Evolutionary conservation across 2,797 vertebrate genomes (phyloP), one percentile per base, ranked within the genome.

Genomic region (Lophura swinhoii): DNA sequence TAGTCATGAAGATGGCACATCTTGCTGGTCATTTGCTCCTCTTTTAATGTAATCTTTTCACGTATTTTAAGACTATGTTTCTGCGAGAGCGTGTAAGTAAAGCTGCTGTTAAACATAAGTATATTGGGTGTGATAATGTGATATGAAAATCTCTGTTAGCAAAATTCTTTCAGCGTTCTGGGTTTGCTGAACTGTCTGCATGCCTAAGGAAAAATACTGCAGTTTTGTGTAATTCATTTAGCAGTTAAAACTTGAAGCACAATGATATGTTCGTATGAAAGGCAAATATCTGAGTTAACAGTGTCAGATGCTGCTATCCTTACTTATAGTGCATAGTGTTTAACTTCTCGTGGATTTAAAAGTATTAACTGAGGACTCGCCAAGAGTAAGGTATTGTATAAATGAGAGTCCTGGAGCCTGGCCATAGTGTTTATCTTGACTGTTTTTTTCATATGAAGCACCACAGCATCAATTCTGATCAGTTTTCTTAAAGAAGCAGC

Each of bases 391-490:
- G 0, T 56, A 18, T 58, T 48, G 24, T 28, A 66, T 21, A 67
- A 84, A 60, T 15, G n/a, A 84, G 43, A 7, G 39, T 73, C 59
- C 90, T n/a, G 51, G 70, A 72, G 59, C 12, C 63, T 43, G 46
- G 81, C 37, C 63, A 29, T 1, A 1, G 22, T 70, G 28, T 92
- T 88, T 90, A 23, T 81, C 67, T 81, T 79, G 35, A 48, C 83
- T 72, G 29, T 31, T 48, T 84, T 73, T 49, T 78, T 5, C 31
- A 5, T 24, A 15, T 12, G 20, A 76, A 75, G 5, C 23, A 20
- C 46, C 29, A 79, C 60, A 76, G 63, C 91, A 84, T 86, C 39
- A 33, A 29, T 90, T 81, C 41, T 75, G 59, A 9, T 86, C 75
- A 67, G 11, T 79, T 76, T 46, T 33, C 43, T 88, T 51, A 51